Percentiles rank a stretch among this genome's conserved stretches.
phyloP scores from a whole-genome alignment of 2,888 invertebrate genomes.

The Pterostichus niger region DNA sequence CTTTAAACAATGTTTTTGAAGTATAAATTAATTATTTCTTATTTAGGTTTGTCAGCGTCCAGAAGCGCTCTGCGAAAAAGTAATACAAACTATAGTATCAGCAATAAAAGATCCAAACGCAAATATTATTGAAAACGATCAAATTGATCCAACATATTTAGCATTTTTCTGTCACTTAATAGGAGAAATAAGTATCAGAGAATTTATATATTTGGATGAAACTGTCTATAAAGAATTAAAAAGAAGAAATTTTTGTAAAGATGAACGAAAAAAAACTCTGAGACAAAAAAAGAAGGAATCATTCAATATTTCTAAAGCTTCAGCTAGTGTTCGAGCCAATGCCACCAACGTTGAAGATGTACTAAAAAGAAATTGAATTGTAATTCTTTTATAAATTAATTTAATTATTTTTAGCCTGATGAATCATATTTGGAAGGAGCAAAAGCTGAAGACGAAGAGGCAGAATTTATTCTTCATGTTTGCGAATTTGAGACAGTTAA shows the following conservation, averaged over 20 bases:
- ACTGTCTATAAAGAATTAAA: constrained; percentile 91
- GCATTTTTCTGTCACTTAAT: constrained; percentile 76
- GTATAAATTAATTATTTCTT: constrained; percentile 18
- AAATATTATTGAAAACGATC: constrained; percentile 67
- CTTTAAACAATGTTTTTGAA: background rate
- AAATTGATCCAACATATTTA: constrained; percentile 67
- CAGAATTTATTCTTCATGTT: constrained; percentile 88
- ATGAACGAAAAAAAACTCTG: constrained; percentile 75
- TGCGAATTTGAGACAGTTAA: constrained; percentile 83
- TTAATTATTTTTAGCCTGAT: constrained; percentile 75
- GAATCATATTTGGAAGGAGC: constrained; percentile 90
- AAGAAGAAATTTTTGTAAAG: constrained; percentile 78
- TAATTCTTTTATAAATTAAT: constrained; percentile 22
- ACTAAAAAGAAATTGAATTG: constrained; percentile 15
- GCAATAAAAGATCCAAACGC: constrained; percentile 61
- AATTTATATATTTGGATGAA: constrained; percentile 90
- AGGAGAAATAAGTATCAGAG: constrained; percentile 89
- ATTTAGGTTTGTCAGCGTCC: constrained; percentile 81
- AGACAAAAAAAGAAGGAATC: constrained; percentile 75
- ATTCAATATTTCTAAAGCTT: constrained; percentile 65
- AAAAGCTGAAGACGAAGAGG: constrained; percentile 92
- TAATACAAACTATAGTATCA: constrained; percentile 70
- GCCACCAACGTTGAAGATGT: constrained; percentile 50
- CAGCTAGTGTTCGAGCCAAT: constrained; percentile 37
- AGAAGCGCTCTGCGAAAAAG: constrained; percentile 75